Conservation (phyloP, 1,140 invertebrate genomes). For the Drosophila trapezifrons region DNA sequence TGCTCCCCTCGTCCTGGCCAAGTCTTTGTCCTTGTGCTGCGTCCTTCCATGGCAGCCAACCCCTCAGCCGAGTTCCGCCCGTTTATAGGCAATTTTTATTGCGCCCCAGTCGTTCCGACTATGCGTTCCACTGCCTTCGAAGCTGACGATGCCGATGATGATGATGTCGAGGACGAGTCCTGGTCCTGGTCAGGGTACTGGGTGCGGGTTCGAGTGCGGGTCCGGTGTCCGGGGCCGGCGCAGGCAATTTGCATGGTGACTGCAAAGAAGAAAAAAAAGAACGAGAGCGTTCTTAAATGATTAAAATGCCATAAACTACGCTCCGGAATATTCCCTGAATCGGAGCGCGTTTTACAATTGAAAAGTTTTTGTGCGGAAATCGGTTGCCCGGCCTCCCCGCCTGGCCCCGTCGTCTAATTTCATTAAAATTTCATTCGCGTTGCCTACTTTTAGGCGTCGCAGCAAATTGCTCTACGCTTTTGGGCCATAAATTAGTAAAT, state of each 20-base stretch:
- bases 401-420: conserved; percentile 34
- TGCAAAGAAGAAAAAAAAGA: conserved; percentile 51
- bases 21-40: conserved; percentile 44
- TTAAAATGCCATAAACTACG: conserved; percentile 79
- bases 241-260: conserved; percentile 78
- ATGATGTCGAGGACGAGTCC: conserved; percentile 16
- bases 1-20: conserved; percentile 7
- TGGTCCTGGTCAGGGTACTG: conserved; percentile 9
- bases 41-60: conserved; percentile 6
- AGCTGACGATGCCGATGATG: conserved; percentile 12
- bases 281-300: conserved; percentile 68
- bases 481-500: conserved; percentile 20
- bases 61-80: conserved; percentile 54
- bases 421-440: conserved; percentile 40
- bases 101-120: conserved; percentile 42
- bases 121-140: conserved; percentile 26
- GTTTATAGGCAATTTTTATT: conserved; percentile 81
- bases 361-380: conserved; percentile 56
- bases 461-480: conserved; percentile 17
- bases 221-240: conserved; percentile 42
- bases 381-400: conserved; percentile 12
- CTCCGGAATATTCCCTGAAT: conserved; percentile 14
- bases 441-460: conserved; percentile 15
- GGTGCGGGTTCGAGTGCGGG: conserved; percentile 22
- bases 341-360: conserved; percentile 51